These are phyloP conservation scores for Carassius auratus DNA, from an alignment of 2,113 vertebrate species.

Conservation along the genomic window DNA sequence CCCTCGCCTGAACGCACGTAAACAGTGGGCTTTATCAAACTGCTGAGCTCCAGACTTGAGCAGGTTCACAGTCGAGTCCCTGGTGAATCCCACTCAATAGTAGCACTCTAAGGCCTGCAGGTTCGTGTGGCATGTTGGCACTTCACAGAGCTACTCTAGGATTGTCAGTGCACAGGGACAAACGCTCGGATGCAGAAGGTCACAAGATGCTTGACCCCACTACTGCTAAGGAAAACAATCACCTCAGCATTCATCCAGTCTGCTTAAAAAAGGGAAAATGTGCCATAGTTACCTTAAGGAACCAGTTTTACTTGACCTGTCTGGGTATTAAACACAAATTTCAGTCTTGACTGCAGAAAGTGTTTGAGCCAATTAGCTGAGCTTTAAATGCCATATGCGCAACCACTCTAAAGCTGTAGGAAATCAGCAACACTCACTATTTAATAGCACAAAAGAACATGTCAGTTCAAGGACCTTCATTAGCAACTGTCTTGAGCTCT, in stretches of 20 bases:
- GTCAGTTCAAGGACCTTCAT: neutral
- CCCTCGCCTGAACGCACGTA: slow-evolving; percentile 35
- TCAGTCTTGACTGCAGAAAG: neutral
- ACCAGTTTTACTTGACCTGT: neutral
- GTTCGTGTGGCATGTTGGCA: neutral
- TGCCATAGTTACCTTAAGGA: neutral
- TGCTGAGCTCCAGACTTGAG: slow-evolving; percentile 23
- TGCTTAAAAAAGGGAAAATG: neutral
- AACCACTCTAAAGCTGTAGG: neutral
- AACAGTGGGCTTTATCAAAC: slow-evolving; percentile 44
- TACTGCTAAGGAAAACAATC: neutral
- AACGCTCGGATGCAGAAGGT: neutral
- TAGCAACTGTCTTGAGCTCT: neutral
- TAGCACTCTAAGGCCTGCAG: slow-evolving; percentile 18
- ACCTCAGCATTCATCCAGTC: neutral
- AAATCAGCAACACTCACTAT: neutral
- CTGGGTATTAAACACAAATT: neutral
- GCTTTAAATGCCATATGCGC: neutral
- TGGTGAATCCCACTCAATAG: slow-evolving; percentile 8
- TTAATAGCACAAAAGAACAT: neutral
- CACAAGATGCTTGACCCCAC: neutral
- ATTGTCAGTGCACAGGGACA: neutral
- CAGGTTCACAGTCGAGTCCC: slow-evolving; percentile 36
- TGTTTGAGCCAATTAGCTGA: neutral
- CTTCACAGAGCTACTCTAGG: neutral